Evolutionary conservation across 2,113 vertebrate species (phyloP), one percentile per base, ranked within the genome.

Genomic region (Indicator maculatus): DNA sequence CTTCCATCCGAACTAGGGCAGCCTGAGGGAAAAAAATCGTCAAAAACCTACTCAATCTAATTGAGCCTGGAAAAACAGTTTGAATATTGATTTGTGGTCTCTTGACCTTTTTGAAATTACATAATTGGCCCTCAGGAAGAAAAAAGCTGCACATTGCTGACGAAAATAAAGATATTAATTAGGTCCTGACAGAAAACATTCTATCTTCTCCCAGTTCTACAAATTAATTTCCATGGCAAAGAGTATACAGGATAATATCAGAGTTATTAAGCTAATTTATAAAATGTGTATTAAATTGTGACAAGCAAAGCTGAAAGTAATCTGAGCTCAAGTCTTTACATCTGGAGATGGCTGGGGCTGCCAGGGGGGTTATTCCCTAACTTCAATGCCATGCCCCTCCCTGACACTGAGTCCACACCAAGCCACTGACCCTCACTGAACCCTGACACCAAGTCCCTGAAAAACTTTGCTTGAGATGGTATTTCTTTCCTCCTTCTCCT

Each of bases 111-210:
- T 23, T 14, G 24, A 90, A 91, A 96, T 90, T 66, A 64, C 12
- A 63, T 83, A 93, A 94, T 77, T 83, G 64, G 52, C 47, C 64
- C 72, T 80, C 11, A 24, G 65, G 93, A 91, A 94, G 63, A 52
- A 86, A 88, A 88, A 86, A 70, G 24, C 13, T 80, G 14, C 16
- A 50, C 8, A 6, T 6, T 73, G 56, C 7, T 80, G 56, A 77
- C 2, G 5, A 74, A 95, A 94, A 96, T 91, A 94, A 80, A 95
- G 27, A 59, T 65, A 75, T 86, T 85, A 86, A 89, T 88, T 95
- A 89, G 67, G 16, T 39, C n/a, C 36, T 93, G 83, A 85, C 71
- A 91, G 39, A 83, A 66, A 13, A 65, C 5, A 0, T 65, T 89
- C 67, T 63, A 66, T 59, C 30, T 66, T 87, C 50, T 89, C 47